A percentile compares a stretch with the other conserved stretches of the same genome.
Evolutionary conservation across 2,797 vertebrate species (phyloP).

Genomic region (Steatocranus sp.): DNA sequence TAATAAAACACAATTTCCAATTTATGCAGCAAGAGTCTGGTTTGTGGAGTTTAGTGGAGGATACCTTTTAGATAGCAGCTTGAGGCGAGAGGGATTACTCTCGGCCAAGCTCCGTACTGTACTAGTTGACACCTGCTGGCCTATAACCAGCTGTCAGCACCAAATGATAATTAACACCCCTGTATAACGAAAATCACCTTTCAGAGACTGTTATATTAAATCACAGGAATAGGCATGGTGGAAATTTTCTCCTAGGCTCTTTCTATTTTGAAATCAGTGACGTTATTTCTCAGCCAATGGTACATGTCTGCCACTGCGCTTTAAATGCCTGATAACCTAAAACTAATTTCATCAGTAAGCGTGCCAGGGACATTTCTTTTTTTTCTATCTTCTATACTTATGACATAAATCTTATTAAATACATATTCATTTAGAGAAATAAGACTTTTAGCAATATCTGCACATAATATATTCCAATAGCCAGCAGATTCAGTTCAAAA

Average conservation of each 20-base stretch:
- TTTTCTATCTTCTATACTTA: not conserved
- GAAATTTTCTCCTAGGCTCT: not conserved
- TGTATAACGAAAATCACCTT: slow-evolving; percentile 33
- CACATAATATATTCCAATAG: not conserved
- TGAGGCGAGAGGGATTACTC: slow-evolving; percentile 38
- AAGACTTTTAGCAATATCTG: not conserved
- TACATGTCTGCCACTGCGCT: not conserved
- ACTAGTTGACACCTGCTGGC: slow-evolving; percentile 51
- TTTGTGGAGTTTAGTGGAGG: slow-evolving; percentile 10
- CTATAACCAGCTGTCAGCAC: slow-evolving; percentile 41
- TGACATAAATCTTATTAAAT: not conserved
- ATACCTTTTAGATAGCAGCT: slow-evolving; percentile 31
- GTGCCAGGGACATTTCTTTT: not conserved
- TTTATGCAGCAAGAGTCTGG: not conserved
- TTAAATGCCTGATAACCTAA: not conserved
- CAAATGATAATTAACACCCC: slow-evolving; percentile 49
- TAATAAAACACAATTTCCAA: not conserved
- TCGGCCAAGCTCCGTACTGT: slow-evolving; percentile 34
- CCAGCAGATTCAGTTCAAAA: not conserved
- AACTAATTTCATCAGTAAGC: not conserved
- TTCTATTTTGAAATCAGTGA: not conserved
- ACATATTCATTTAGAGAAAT: not conserved
- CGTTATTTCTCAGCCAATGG: not conserved
- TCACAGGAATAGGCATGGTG: not conserved
- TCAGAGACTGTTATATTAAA: not conserved